These are phyloP conservation scores for Dicentrarchus labrax DNA, from an alignment of 2,113 vertebrate genomes.

Conservation along the genomic window DNA sequence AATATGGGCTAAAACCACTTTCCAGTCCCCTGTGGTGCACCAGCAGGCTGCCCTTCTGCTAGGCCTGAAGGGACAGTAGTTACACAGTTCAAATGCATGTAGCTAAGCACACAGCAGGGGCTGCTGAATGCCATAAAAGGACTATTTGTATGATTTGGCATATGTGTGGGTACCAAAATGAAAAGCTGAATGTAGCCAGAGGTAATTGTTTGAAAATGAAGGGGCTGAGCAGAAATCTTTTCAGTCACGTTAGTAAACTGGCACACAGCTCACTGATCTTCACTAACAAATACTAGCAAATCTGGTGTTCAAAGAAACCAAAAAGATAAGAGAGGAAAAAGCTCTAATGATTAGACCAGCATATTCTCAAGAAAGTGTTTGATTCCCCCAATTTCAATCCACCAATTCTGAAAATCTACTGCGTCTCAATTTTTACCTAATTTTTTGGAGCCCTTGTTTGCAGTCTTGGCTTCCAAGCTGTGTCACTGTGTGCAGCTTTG, in stretches of 20 bases:
- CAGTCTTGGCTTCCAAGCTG: background rate
- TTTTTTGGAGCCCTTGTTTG: background rate
- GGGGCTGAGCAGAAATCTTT: background rate
- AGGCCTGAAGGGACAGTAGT: background rate
- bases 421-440: background rate
- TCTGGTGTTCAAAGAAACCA: background rate
- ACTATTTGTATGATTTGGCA: background rate
- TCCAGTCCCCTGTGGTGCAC: background rate
- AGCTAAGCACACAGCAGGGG: background rate
- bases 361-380: background rate
- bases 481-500: background rate
- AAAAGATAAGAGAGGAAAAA: background rate
- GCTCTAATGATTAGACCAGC: background rate
- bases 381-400: background rate
- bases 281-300: too few relatives aligned
- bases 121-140: background rate
- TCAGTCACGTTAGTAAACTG: background rate
- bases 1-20: conserved; percentile 11
- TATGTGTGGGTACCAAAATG: background rate
- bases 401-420: background rate
- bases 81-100: background rate
- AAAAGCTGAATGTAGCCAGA: background rate
- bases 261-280: background rate
- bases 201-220: background rate
- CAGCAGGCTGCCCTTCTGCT: background rate